Conservation (phyloP, 2,888 invertebrate genomes). For the Quadroppia sp. region DNA sequence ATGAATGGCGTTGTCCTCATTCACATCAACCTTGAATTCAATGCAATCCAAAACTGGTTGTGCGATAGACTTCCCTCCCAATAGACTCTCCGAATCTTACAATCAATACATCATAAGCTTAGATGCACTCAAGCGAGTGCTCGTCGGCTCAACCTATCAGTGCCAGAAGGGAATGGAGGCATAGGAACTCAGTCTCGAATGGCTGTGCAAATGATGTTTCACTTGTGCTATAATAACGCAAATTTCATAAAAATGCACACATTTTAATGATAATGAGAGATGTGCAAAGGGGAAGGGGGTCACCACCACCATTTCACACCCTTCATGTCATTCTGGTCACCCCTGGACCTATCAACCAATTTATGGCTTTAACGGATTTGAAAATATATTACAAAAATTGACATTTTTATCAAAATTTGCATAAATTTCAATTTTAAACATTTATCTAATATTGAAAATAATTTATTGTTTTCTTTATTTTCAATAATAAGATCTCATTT, state of each 20-base stretch:
- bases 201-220: not conserved
- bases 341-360: too few species aligned
- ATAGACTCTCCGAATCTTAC: not conserved
- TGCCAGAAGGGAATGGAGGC: not conserved
- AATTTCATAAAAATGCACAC: slow-evolving; percentile 2
- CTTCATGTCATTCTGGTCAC: too few species aligned
- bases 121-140: too few species aligned
- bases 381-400: too few species aligned
- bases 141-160: too few species aligned
- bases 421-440: too few species aligned
- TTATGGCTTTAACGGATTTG: too few species aligned
- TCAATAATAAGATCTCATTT: too few species aligned
- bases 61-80: not conserved
- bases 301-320: too few species aligned
- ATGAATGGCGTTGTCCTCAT: slow-evolving; percentile 19
- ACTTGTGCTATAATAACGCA: not conserved
- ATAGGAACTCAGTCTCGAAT: not conserved
- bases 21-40: slow-evolving; percentile 19
- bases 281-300: not conserved
- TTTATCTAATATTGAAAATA: too few species aligned
- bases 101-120: not conserved
- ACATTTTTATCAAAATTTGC: too few species aligned
- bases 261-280: not conserved
- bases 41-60: not conserved
- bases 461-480: too few species aligned